Conservation (phyloP, 2,888 invertebrate species). For the Chrysomela aeneicollis region DNA sequence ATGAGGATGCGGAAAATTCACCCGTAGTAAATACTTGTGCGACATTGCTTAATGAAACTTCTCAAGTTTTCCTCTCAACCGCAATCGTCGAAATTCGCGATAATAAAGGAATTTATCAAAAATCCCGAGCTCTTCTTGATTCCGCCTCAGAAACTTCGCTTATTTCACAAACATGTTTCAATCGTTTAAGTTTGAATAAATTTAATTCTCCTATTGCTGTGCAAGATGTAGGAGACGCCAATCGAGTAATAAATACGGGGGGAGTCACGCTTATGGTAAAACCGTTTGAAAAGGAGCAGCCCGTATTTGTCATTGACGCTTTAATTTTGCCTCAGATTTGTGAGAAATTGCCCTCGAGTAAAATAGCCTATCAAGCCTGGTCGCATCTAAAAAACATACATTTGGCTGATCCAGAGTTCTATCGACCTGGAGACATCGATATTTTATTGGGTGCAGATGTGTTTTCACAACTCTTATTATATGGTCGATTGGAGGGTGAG, state of each 20-base stretch:
- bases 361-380: neutral
- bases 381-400: neutral
- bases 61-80: neutral
- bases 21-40: neutral
- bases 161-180: neutral
- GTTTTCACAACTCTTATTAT: neutral
- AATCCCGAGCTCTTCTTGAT: neutral
- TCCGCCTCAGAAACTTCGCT: neutral
- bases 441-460: neutral
- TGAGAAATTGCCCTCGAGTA: neutral
- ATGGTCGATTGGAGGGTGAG: neutral
- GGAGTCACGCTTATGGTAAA: neutral
- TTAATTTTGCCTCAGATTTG: slow-evolving; percentile 11
- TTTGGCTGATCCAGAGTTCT: neutral
- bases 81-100: neutral
- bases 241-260: neutral
- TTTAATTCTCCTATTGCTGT: neutral
- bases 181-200: neutral
- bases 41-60: neutral
- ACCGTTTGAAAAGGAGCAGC: neutral
- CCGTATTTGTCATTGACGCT: slow-evolving; percentile 6
- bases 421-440: neutral
- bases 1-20: neutral
- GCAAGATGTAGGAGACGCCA: neutral
- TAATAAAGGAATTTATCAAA: neutral